phyloP scores from a whole-genome alignment of 2,113 vertebrate genomes.

The Promerops cafer region DNA sequence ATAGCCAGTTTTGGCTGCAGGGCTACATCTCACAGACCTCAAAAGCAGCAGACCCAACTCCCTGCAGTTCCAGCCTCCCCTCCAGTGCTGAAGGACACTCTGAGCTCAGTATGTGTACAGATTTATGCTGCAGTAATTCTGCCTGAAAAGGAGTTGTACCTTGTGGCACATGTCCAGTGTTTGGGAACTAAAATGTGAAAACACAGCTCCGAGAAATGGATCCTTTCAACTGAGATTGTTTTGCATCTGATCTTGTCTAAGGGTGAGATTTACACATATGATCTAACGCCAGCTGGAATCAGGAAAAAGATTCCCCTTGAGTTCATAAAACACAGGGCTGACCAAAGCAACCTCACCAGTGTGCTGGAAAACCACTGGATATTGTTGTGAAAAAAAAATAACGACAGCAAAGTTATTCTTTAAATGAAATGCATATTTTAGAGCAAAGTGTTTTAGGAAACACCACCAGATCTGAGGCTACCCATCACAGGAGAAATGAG shows the following conservation, averaged over 20 bases:
- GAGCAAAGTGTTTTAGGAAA: background rate
- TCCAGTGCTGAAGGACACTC: background rate
- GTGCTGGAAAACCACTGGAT: background rate
- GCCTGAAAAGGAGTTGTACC: background rate
- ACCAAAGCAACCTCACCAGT: background rate
- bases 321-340: background rate
- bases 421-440: background rate
- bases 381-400: background rate
- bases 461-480: background rate
- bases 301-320: background rate
- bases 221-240: background rate
- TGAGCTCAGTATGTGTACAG: accelerated
- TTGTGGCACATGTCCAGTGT: background rate
- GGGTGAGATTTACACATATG: background rate
- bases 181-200: background rate
- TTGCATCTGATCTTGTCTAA: background rate
- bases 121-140: background rate
- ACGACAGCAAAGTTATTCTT: background rate
- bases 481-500: background rate
- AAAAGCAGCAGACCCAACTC: background rate
- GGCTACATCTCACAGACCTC: background rate
- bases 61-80: background rate
- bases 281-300: background rate
- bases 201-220: background rate
- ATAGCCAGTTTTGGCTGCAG: background rate